Percentiles rank a stretch among this genome's conserved stretches.
Evolutionary conservation across 2,797 vertebrate species (phyloP).

Genomic region (Antrozous pallidus): DNA sequence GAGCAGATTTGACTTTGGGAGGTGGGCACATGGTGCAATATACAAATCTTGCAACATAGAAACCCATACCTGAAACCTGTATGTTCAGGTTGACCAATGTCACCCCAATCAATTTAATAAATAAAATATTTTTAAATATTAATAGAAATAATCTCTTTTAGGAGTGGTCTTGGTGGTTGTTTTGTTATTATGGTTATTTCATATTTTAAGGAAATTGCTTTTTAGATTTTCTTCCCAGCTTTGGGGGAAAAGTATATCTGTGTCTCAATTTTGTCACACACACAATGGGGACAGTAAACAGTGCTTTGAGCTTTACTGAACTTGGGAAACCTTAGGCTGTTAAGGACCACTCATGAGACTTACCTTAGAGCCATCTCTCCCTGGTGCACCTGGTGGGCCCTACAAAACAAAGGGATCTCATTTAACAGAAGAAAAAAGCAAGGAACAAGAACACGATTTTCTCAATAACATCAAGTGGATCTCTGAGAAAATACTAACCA

Average conservation of each 20-base stretch:
- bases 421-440: constrained; percentile 39
- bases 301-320: not conserved
- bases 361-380: constrained; percentile 94
- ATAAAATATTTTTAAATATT: too few species aligned
- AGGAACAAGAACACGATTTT: rapidly evolving
- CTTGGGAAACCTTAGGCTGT: rapidly evolving
- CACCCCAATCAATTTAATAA: too few species aligned
- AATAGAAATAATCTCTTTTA: not conserved
- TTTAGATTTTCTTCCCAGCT: not conserved
- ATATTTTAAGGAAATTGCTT: not conserved
- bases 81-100: too few species aligned
- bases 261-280: not conserved
- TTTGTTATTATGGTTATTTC: not conserved
- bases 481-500: constrained; percentile 87
- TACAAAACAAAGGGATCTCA: constrained; percentile 78
- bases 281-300: not conserved
- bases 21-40: not conserved
- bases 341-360: constrained; percentile 16
- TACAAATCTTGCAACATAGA: too few species aligned
- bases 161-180: not conserved
- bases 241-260: not conserved
- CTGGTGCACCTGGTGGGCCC: constrained; percentile 93
- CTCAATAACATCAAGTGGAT: not conserved
- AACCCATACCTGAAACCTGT: too few species aligned
- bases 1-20: not conserved